Conservation (phyloP, 1,140 invertebrate species). For the Brachionus plicatilis region DNA sequence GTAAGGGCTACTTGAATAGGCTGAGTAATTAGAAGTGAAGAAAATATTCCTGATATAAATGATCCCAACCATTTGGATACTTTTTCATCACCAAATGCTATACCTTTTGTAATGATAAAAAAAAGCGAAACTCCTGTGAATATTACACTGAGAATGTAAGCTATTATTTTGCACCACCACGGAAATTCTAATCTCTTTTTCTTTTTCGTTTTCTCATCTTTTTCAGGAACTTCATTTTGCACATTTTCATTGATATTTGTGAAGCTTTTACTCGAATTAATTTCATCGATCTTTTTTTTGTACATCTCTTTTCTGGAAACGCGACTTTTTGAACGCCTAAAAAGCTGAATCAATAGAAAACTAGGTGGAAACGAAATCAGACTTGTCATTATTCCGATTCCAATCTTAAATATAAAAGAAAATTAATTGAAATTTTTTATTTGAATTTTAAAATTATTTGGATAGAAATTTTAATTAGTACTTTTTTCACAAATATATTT, state of each 20-base stretch:
- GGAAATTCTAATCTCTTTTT: constrained; percentile 50
- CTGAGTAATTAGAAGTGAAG: constrained; percentile 60
- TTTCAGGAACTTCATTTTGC: not conserved
- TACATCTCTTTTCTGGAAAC: not conserved
- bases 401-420: constrained; percentile 47
- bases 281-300: constrained; percentile 9
- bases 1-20: constrained; percentile 58
- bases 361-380: constrained; percentile 15
- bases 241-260: not conserved
- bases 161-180: constrained; percentile 58
- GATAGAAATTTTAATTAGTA: too few species aligned
- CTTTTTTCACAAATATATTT: too few species aligned
- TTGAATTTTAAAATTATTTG: not conserved
- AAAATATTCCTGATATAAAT: constrained; percentile 60
- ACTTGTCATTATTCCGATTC: constrained; percentile 26
- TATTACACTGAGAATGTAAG: constrained; percentile 57
- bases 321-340: constrained; percentile 20
- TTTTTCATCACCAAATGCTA: constrained; percentile 60
- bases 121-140: constrained; percentile 55
- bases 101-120: constrained; percentile 60
- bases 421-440: not conserved
- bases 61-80: constrained; percentile 61
- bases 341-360: constrained; percentile 26
- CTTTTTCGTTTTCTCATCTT: not conserved
- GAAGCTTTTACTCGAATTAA: constrained; percentile 44